Evolutionary conservation across 2,888 invertebrate genomes (phyloP).

Genomic region (Lathronympha strigana): DNA sequence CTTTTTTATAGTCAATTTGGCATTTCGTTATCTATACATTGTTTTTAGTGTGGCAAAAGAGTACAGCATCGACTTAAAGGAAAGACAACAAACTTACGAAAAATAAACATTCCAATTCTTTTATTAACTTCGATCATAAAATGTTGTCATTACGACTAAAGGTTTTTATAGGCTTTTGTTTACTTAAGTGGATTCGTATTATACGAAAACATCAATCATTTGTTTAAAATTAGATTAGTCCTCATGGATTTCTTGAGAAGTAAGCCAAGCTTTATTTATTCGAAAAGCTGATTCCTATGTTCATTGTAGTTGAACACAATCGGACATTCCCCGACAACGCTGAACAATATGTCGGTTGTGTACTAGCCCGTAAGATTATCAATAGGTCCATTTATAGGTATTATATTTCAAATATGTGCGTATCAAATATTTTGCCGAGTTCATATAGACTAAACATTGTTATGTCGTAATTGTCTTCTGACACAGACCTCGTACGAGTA

Average conservation of each 20-base stretch:
- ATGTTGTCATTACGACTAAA: no score
- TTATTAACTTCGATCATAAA: no score
- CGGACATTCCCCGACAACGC: conserved; percentile 6
- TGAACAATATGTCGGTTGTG: conserved; percentile 16
- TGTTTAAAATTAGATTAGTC: not conserved
- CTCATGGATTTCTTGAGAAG: not conserved
- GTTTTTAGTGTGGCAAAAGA: conserved; percentile 43
- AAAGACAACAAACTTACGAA: no score
- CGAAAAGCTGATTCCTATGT: not conserved
- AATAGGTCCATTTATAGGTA: conserved; percentile 19
- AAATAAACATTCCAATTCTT: no score
- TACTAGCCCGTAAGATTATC: conserved; percentile 1
- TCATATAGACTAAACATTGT: conserved; percentile 17
- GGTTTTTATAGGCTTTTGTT: no score
- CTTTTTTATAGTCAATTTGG: conserved; percentile 63
- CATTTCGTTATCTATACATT: conserved; percentile 52
- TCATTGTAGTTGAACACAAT: conserved; percentile 9
- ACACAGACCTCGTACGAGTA: conserved; percentile 45
- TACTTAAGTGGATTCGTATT: no score
- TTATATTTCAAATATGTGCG: conserved; percentile 10
- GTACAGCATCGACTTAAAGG: no score
- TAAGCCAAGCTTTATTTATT: not conserved
- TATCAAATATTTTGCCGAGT: conserved; percentile 12
- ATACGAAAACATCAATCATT: not conserved
- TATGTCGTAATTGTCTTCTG: conserved; percentile 39